Base-by-base conservation (phyloP, 2,113 vertebrate species). In the Mesocricetus auratus region DNA sequence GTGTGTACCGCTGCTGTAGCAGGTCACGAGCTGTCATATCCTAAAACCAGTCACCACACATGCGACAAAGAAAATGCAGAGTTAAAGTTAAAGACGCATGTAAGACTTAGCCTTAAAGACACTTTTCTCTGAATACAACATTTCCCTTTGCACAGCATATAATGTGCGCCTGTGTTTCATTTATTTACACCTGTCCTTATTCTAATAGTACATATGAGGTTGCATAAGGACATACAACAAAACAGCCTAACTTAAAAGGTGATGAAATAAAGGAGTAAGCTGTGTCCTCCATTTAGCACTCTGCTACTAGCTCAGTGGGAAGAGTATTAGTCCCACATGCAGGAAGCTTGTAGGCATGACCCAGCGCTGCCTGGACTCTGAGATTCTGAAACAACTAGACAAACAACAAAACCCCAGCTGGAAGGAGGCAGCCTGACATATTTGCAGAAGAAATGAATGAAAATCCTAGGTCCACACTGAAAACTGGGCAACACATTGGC, bases 1-100 rank as follows among this genome's bases (percentile, higher is more conserved):
- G 99, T 0, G 99, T 99, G 97, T 99, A 99, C 50, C 99, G 98
- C 97, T 99, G 99, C 98, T 99, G 99, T 0, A 99, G 99, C 36
- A 99, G 98, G 94, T 99, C 99, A 92, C 99, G 98, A 0, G 99
- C 99, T 0, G 99, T 99, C 99, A 99, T 99, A 94, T 99, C 99
- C 99, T 99, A 86, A 89, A 95, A 47, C 17, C 75, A 9, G 69
- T 60, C 17, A 56, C 81, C 75, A 75, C 7, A 36, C 62, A 68
- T 15, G 33, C 73, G 62, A 42, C 74, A 74, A 82, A 91, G 77
- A 91, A 95, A 77, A 89, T 2, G 17, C 0, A 11, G 21, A 77
- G 62, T 96, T 92, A 92, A 45, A 42, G 77, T 50, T 91, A 74
- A 93, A 92, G 45, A 71, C 26, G 66, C 4, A 31, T 50, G 73